Evolutionary conservation across 2,888 invertebrate genomes (phyloP), one percentile per base, ranked within the genome.

Genomic region (Copidosoma aretas): DNA sequence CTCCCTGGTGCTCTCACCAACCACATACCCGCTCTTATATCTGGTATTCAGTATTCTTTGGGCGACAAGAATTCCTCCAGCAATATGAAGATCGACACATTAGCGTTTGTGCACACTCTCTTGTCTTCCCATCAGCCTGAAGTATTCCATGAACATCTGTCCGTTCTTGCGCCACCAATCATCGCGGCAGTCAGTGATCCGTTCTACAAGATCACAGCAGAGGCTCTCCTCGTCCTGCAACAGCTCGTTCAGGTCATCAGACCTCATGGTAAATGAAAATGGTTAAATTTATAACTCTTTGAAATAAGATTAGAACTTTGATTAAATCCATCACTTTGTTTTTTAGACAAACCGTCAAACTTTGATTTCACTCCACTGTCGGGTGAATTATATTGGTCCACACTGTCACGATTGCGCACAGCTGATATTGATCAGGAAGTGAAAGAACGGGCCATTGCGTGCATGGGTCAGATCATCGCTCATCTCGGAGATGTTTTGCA

Each of bases 361-460:
- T 89, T 93, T 75, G 92, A 95, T 82, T 91, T 94, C 74, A 87
- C 88, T 3, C 90, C 91, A n/a, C 93, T 92, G 82, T 91, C 94
- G 24, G 88, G 88, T 17, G 90, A 91, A 67, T 90, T 94, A 81
- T 98, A 97, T 84, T 87, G 89, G 69, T 94, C 94, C 78, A 95
- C 96, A 0, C 85, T 97, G 75, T 89, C 91, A 70, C 89, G 97
- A 68, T 87, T 99, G 51, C 92, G 92, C 78, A 95, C 98, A 43
- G 93, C 97, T 0, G 98, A 99, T 82, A 97, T 98, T 80, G 99
- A 99, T 86, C 98, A 99, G 83, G 99, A 99, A 85, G 98, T 99
- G 0, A 98, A 99, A 84, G 99, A 99, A 82, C 89, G 97, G 25
- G 97, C 99, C 14, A 98, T 99, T 73, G 93, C 96, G 1, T 96